These are phyloP conservation scores for Xenopus laevis DNA, from an alignment of 2,113 vertebrate species.

Conservation along the genomic window DNA sequence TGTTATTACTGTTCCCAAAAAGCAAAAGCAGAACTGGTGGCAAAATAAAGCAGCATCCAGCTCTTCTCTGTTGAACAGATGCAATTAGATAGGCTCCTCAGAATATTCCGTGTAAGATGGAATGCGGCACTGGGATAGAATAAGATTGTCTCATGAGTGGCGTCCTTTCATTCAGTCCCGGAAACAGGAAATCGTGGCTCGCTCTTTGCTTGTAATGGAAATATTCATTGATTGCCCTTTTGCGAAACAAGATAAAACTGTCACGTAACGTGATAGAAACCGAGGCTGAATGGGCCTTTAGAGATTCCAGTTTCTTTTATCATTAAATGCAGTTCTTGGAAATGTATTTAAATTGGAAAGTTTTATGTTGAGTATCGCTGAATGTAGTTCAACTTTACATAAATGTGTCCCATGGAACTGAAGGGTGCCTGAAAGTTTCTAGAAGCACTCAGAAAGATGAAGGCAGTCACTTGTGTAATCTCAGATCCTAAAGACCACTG, in stretches of 20 bases:
- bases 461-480: too few relatives aligned
- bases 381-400: too few relatives aligned
- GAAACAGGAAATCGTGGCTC: conserved; percentile 7
- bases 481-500: too few relatives aligned
- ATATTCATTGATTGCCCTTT: conserved; percentile 27
- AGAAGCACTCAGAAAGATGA: too few relatives aligned
- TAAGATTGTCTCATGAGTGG: neutral
- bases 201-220: conserved; percentile 15
- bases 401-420: too few relatives aligned
- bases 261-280: too few relatives aligned
- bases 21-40: conserved; percentile 10
- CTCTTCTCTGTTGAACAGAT: conserved; percentile 9
- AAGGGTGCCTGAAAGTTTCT: too few relatives aligned
- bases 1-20: conserved; percentile 1
- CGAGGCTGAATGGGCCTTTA: too few relatives aligned
- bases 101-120: neutral
- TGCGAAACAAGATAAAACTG: conserved; percentile 5
- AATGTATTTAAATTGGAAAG: too few relatives aligned
- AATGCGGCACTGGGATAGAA: neutral
- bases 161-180: neutral
- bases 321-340: too few relatives aligned
- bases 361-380: too few relatives aligned
- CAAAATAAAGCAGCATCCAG: conserved; percentile 11
- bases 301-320: too few relatives aligned
- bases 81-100: neutral